Percentiles rank a stretch among this genome's conserved stretches.
phyloP scores from a whole-genome alignment of 2,797 vertebrate species.

The Centroberyx gerrardi region DNA sequence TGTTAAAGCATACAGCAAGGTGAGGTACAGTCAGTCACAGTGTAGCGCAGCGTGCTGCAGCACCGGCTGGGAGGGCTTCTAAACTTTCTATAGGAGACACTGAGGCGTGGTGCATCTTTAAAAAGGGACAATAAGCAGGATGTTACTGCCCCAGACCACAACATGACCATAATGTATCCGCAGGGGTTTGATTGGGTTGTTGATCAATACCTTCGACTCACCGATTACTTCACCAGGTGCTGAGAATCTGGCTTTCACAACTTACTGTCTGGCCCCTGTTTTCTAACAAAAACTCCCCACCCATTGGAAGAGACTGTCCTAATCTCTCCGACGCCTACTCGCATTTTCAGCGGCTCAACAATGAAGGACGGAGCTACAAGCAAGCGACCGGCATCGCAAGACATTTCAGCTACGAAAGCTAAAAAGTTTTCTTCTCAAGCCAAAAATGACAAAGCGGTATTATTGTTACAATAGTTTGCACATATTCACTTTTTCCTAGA shows the following conservation, averaged over 20 bases:
- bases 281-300: too few relatives aligned
- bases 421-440: constrained; percentile 5
- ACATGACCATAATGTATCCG: constrained; percentile 13
- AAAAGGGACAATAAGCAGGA: background rate
- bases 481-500: constrained; percentile 44
- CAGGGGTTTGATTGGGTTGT: constrained; percentile 19
- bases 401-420: constrained; percentile 17
- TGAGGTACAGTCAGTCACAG: constrained; percentile 31
- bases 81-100: constrained; percentile 6
- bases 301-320: background rate
- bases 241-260: constrained; percentile 28
- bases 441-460: too few relatives aligned
- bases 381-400: background rate
- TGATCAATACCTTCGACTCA: constrained; percentile 42
- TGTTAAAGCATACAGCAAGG: constrained; percentile 18
- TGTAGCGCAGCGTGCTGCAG: background rate
- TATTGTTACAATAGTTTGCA: too few relatives aligned
- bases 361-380: constrained; percentile 26
- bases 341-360: constrained; percentile 27
- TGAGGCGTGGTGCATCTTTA: constrained; percentile 5
- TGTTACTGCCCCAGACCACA: too few relatives aligned
- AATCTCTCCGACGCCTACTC: background rate
- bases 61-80: background rate
- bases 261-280: background rate
- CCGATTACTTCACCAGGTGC: constrained; percentile 2